Conservation (phyloP, 2,797 vertebrate species). For the Alfaro cultratus region DNA sequence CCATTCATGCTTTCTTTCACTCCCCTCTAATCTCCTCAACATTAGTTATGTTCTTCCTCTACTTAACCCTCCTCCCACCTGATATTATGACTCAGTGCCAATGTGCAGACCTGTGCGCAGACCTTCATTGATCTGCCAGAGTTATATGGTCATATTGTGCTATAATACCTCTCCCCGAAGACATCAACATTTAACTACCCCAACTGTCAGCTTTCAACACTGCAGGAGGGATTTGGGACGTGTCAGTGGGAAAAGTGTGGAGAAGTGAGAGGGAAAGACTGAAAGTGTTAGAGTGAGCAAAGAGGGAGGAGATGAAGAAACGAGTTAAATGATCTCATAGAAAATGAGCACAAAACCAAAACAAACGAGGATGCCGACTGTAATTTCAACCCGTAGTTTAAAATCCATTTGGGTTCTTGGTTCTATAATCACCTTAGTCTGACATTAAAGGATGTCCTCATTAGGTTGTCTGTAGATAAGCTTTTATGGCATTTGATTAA, state of each 20-base stretch:
- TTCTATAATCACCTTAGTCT: constrained; percentile 12
- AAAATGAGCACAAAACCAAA: neutral
- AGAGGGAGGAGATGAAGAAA: constrained; percentile 12
- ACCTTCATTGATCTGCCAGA: constrained; percentile 56
- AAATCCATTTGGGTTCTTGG: constrained; percentile 19
- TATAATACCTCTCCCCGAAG: constrained; percentile 32
- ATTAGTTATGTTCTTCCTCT: constrained; percentile 16
- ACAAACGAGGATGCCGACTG: neutral
- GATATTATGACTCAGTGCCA: constrained; percentile 53
- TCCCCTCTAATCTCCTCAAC: constrained; percentile 35
- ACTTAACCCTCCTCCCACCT: constrained; percentile 8
- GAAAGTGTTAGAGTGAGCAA: neutral
- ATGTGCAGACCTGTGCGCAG: constrained; percentile 11
- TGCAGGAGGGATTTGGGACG: constrained; percentile 18
- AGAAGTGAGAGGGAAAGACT: neutral
- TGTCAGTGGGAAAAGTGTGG: neutral
- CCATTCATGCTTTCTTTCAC: constrained; percentile 35
- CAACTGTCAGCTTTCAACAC: constrained; percentile 28
- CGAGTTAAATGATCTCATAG: neutral
- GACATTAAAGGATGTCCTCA: neutral
- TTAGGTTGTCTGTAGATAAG: constrained; percentile 16
- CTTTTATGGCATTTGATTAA: constrained; percentile 4
- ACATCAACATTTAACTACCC: constrained; percentile 21
- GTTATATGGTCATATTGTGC: constrained; percentile 47
- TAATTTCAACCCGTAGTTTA: neutral